Conservation (phyloP, 1,140 invertebrate species). For the Lysiphlebus fabarum region DNA sequence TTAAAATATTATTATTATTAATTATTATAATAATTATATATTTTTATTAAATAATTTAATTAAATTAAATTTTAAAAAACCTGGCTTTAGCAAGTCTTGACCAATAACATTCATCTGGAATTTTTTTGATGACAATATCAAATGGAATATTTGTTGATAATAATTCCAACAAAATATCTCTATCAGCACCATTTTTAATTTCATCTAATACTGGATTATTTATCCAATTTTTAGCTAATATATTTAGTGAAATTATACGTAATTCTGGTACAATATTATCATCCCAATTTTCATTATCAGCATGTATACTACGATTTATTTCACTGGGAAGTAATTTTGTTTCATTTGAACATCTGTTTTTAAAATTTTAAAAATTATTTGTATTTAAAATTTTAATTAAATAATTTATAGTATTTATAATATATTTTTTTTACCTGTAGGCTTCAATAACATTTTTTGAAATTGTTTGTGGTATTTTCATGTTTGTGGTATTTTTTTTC, state of each 20-base stretch:
- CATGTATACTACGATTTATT: slow-evolving; percentile 32
- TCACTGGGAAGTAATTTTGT: slow-evolving; percentile 32
- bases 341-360: slow-evolving; percentile 39
- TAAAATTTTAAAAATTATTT: not conserved
- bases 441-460: slow-evolving; percentile 31
- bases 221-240: slow-evolving; percentile 37
- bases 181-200: slow-evolving; percentile 39
- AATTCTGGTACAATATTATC: slow-evolving; percentile 36
- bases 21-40: not conserved
- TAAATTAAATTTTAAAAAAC: slow-evolving; percentile 23
- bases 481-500: slow-evolving; percentile 24
- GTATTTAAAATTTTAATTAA: not conserved
- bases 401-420: slow-evolving; percentile 4
- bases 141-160: slow-evolving; percentile 46
- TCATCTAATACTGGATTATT: slow-evolving; percentile 41
- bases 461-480: slow-evolving; percentile 38
- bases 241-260: slow-evolving; percentile 35
- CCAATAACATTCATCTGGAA: slow-evolving; percentile 48
- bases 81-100: slow-evolving; percentile 40
- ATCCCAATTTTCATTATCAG: slow-evolving; percentile 44
- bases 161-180: slow-evolving; percentile 42
- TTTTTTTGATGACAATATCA: slow-evolving; percentile 36
- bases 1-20: too few species aligned
- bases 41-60: not conserved
- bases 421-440: slow-evolving; percentile 34